Evolutionary conservation across 37 sponge, comb jelly and placozoan genomes (phyloP), one percentile per base, ranked within the genome.

Genomic region (Ianthella basta): DNA sequence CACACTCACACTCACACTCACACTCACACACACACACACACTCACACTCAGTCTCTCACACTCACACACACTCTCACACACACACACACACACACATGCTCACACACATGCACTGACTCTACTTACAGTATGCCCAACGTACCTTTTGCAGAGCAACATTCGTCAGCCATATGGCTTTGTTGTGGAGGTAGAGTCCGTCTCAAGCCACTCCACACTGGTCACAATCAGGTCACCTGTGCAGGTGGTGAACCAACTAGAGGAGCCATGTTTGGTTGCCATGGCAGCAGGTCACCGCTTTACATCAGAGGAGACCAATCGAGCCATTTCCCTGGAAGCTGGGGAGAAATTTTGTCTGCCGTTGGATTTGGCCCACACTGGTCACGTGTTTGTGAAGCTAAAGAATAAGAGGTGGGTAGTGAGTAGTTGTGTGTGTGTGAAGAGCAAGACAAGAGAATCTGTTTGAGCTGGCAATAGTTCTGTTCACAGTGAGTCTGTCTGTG

Each of bases 131-230:
- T n/a, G n/a, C n/a, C n/a, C n/a, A n/a, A n/a, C n/a, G n/a, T n/a
- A n/a, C n/a, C n/a, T n/a, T n/a, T n/a, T 44, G 50, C 50, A 44
- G 50, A 8, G 50, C 6, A 8, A 44, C 6, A 44, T 44, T 44
- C 50, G 50, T 44, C 78, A 75, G 0, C 53, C 78, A 40, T 83
- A 64, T 78, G 92, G 89, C 27, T 80, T 92, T 39, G 92, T 92
- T 59, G 87, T 92, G 21, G 84, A 89, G 21, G 74, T 86, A 14
- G 57, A 89, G 65, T 25, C 16, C 36, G 27, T 55, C 39, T 56
- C 72, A 15, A 35, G 23, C 15, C 36, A 32, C 2, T 44, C 74
- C n/a, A 88, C 88, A 12, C 8, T 38, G 50, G 86, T 90, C 54
- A 79, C 36, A 15, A 53, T 90, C 33, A 56, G 83, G 33, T 87